Percentiles rank a stretch among this genome's conserved stretches.
Conservation (phyloP, 2,888 invertebrate genomes). For the Drosophila anomalipes region DNA sequence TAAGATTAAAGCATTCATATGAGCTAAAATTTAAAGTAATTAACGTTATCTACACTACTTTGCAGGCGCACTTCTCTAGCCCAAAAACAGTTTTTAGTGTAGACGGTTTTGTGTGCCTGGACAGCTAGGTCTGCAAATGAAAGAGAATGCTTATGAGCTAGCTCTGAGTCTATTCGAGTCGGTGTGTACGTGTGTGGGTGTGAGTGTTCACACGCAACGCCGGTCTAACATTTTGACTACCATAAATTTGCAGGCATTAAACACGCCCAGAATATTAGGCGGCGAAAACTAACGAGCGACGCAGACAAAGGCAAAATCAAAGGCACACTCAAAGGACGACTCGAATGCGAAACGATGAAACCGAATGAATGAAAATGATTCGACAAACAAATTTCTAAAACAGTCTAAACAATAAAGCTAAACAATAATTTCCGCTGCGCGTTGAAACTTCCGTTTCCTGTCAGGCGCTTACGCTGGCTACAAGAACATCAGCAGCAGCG, state of each 20-base stretch:
- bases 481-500: conserved; percentile 45
- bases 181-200: conserved; percentile 1
- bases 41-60: not conserved
- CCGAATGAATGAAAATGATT: conserved; percentile 71
- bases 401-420: conserved; percentile 77
- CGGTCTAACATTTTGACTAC: conserved; percentile 35
- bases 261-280: conserved; percentile 67
- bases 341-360: conserved; percentile 39
- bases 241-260: conserved; percentile 64
- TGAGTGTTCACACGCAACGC: conserved; percentile 40
- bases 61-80: not conserved
- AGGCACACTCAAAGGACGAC: conserved; percentile 18
- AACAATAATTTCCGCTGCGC: conserved; percentile 78
- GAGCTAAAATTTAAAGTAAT: not conserved
- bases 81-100: conserved; percentile 3
- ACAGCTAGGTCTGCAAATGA: conserved; percentile 43
- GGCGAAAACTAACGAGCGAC: conserved; percentile 34
- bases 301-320: conserved; percentile 15
- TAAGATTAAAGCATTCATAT: not conserved
- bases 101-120: conserved; percentile 9
- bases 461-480: conserved; percentile 41
- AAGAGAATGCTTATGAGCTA: conserved; percentile 35
- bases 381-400: conserved; percentile 75
- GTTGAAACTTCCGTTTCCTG: conserved; percentile 77
- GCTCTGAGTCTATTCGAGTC: not conserved